Percentiles rank a stretch among this genome's conserved stretches.
phyloP scores from a whole-genome alignment of 2,888 invertebrate genomes.

The Melikaiella ostensackeni region DNA sequence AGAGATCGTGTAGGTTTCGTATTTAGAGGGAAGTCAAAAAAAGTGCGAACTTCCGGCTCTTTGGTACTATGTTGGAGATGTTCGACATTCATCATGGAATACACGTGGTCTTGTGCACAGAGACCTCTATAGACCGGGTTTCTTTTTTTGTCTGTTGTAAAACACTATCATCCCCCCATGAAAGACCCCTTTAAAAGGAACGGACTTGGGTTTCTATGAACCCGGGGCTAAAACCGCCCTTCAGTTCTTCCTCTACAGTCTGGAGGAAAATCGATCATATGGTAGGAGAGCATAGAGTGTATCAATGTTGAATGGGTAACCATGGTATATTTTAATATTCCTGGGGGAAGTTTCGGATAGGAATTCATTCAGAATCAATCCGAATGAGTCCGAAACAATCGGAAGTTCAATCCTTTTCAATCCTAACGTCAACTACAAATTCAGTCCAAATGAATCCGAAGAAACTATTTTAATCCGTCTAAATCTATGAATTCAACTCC shows the following conservation, averaged over 20 bases:
- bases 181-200: neutral
- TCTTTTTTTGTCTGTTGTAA: neutral
- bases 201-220: neutral
- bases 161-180: neutral
- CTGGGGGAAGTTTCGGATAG: no score
- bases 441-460: no score
- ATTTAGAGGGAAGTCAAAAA: conserved; percentile 4
- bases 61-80: no score
- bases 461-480: no score
- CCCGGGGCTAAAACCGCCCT: neutral
- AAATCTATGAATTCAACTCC: no score
- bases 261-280: neutral
- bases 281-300: neutral
- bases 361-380: no score
- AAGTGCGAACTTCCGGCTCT: neutral
- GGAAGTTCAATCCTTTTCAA: no score
- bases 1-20: neutral
- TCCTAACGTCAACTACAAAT: no score
- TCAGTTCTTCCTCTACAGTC: neutral
- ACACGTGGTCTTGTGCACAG: conserved; percentile 24
- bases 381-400: no score
- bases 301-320: neutral
- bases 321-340: neutral
- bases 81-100: neutral
- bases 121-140: neutral